Evolutionary conservation across 2,113 vertebrate genomes (phyloP), one percentile per base, ranked within the genome.

Genomic region (Lonchura striata): DNA sequence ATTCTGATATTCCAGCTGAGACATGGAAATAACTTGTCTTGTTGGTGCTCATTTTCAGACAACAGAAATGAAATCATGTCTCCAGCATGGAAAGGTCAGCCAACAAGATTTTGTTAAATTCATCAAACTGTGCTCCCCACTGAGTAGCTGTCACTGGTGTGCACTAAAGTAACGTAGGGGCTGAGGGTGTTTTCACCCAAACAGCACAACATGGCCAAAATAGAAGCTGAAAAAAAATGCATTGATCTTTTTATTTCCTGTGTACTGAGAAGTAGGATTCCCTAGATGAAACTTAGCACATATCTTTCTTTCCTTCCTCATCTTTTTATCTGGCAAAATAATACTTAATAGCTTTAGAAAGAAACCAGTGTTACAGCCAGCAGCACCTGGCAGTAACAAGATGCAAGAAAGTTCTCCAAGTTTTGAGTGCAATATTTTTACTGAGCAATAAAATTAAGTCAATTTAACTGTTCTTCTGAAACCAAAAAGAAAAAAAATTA

Each of bases 21-120:
- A 92, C 85, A 64, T 93, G 92, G 93, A 96, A 95, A 96, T 71
- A 96, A 93, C 90, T 96, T 88, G 95, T 96, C 92, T 70, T 95
- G 56, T 93, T 95, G 88, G 76, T 94, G 82, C 37, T 92, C 76
- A 3, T 97, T 96, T 92, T 95, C 94, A 97, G 96, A 97, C 96
- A 96, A 94, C 95, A 96, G 94, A 90, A 88, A 96, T 97, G 96
- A 97, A 97, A 96, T 96, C 96, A 97, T 96, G 96, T 97, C 95
- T 97, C 94, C 80, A 82, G 76, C 28, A 49, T 0, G 30, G 61
- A 96, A 96, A 96, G 96, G 95, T 96, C 96, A 96, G 93, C 95
- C 96, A 96, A 86, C 79, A 86, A 60, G 80, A 92, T 93, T 92
- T 93, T 96, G 93, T 65, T 96, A 96, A 96, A 96, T 88, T 96